phyloP scores from a whole-genome alignment of 2,888 invertebrate genomes.

The Heliconius cydno region DNA sequence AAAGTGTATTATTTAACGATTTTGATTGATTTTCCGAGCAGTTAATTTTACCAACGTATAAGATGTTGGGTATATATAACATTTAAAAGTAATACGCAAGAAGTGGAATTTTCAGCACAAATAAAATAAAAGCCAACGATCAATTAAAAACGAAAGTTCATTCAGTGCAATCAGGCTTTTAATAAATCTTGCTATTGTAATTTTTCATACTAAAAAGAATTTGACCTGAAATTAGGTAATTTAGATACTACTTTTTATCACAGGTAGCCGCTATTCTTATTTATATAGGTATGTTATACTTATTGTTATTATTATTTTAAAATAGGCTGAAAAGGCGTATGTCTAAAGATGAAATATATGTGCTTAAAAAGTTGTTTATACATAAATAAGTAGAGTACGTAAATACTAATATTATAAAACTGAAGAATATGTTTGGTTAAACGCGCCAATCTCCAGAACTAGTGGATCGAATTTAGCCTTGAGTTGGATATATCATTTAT shows the following conservation, averaged over 20 bases:
- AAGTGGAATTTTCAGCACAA: too few relatives aligned
- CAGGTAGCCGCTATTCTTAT: conserved; percentile 52
- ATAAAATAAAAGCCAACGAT: too few relatives aligned
- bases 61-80: too few relatives aligned
- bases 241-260: conserved; percentile 54
- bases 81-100: too few relatives aligned
- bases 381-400: neutral
- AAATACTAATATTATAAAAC: neutral
- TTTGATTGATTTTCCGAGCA: too few relatives aligned
- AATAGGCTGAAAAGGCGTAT: neutral
- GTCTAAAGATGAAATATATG: neutral
- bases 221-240: neutral
- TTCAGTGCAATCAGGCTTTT: neutral
- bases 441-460: neutral
- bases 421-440: neutral
- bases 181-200: neutral
- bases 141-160: neutral
- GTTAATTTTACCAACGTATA: too few relatives aligned
- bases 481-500: too few relatives aligned
- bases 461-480: neutral
- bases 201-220: neutral
- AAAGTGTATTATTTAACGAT: too few relatives aligned
- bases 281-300: neutral
- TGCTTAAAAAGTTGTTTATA: neutral
- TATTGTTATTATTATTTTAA: neutral